These are phyloP conservation scores for Neopipo cinnamomea DNA, from an alignment of 2,113 vertebrate genomes.

Conservation along the genomic window DNA sequence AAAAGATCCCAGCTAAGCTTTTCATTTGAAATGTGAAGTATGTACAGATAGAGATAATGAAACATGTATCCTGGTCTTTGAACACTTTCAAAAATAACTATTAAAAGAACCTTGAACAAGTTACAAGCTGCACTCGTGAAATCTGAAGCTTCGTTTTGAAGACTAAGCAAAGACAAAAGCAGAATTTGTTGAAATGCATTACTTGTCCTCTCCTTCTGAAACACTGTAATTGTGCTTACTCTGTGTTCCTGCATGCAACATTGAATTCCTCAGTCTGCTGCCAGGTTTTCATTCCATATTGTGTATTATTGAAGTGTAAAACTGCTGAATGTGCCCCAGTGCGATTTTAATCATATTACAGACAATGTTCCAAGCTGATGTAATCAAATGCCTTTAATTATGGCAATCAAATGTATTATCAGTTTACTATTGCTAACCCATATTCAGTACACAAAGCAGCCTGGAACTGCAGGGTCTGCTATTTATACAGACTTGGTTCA, in stretches of 20 bases:
- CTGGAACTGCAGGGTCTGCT: background rate
- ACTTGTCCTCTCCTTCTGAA: slow-evolving; percentile 16
- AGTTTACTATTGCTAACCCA: background rate
- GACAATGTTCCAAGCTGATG: slow-evolving; percentile 33
- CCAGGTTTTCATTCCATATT: slow-evolving; percentile 43
- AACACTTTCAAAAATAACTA: background rate
- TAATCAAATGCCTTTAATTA: slow-evolving; percentile 38
- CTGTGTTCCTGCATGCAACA: slow-evolving; percentile 27
- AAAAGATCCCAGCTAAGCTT: background rate
- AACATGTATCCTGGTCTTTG: background rate
- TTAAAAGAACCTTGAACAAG: background rate
- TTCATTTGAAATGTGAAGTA: background rate
- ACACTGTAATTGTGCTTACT: slow-evolving; percentile 44
- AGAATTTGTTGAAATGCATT: slow-evolving; percentile 4
- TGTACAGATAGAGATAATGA: background rate
- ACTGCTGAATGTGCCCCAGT: slow-evolving; percentile 1
- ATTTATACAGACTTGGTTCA: background rate
- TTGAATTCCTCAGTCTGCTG: slow-evolving; percentile 9
- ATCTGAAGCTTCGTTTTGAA: background rate
- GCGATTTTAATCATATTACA: slow-evolving; percentile 13
- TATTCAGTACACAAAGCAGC: background rate
- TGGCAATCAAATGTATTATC: slow-evolving; percentile 30
- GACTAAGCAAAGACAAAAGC: slow-evolving; percentile 34
- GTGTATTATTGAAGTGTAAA: slow-evolving; percentile 17
- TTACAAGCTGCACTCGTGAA: background rate